A percentile compares a stretch with the other conserved stretches of the same genome.
These are phyloP conservation scores for Morinoia aosen DNA, from an alignment of 2,888 invertebrate genomes.

Conservation along the genomic window DNA sequence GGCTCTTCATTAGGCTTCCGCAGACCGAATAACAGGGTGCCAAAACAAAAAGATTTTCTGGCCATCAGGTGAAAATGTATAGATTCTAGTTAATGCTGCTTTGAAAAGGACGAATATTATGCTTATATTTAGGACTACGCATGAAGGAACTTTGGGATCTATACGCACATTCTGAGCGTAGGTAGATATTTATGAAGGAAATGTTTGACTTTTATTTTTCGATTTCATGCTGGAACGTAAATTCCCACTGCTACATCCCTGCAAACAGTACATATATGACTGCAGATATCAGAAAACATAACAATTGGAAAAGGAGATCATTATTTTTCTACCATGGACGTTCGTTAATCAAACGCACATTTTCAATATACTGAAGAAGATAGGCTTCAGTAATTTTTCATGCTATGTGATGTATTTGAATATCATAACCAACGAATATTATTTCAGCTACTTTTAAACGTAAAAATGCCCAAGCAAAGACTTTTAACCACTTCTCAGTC, in stretches of 20 bases:
- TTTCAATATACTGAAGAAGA: too few relatives aligned
- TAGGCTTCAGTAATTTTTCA: background rate
- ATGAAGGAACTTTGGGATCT: background rate
- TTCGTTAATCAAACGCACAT: too few relatives aligned
- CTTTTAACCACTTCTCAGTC: background rate
- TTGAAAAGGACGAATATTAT: background rate
- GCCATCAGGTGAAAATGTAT: background rate
- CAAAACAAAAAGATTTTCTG: constrained; percentile 4
- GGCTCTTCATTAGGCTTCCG: background rate
- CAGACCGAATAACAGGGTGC: background rate
- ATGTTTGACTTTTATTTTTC: background rate
- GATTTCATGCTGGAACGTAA: too few relatives aligned
- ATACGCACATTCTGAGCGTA: background rate
- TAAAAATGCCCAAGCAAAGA: too few relatives aligned
- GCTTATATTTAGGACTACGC: background rate
- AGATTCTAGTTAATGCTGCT: background rate
- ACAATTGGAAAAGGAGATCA: too few relatives aligned
- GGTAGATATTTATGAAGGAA: background rate
- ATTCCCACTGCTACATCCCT: too few relatives aligned
- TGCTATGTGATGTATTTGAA: background rate
- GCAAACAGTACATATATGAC: too few relatives aligned
- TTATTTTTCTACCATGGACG: too few relatives aligned
- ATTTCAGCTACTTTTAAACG: background rate
- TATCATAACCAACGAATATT: background rate
- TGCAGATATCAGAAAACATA: too few relatives aligned